These are phyloP conservation scores for Trypoxylus dichotomus DNA, from an alignment of 1,140 invertebrate species.

Conservation along the genomic window DNA sequence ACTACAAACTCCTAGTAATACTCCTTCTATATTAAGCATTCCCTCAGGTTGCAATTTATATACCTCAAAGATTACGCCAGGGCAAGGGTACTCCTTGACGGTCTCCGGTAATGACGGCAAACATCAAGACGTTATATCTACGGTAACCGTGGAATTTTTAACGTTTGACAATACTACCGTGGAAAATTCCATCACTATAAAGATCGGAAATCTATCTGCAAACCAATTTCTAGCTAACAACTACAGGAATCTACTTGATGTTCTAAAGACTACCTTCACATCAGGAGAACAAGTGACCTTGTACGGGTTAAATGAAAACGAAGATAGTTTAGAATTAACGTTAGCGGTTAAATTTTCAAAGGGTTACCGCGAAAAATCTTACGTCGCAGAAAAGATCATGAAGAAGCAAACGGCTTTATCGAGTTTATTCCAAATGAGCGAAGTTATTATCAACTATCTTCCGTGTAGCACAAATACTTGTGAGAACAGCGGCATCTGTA, in stretches of 20 bases:
- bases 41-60: constrained; percentile 78
- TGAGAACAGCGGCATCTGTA: constrained; percentile 77
- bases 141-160: constrained; percentile 79
- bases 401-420: constrained; percentile 66
- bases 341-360: constrained; percentile 62
- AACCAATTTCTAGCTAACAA: constrained; percentile 72
- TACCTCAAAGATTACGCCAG: constrained; percentile 66
- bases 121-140: constrained; percentile 81
- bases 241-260: constrained; percentile 73
- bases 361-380: constrained; percentile 61
- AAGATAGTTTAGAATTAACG: constrained; percentile 66
- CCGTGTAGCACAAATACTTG: constrained; percentile 71
- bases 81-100: constrained; percentile 72
- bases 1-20: constrained; percentile 58
- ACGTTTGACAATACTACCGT: constrained; percentile 80
- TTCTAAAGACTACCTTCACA: constrained; percentile 66
- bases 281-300: constrained; percentile 67
- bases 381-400: constrained; percentile 64
- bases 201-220: constrained; percentile 72
- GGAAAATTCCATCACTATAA: constrained; percentile 77
- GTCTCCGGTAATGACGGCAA: constrained; percentile 88
- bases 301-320: constrained; percentile 72
- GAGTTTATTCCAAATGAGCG: constrained; percentile 61
- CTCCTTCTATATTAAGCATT: constrained; percentile 69
- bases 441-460: constrained; percentile 67